These are phyloP conservation scores for Anoplophora glabripennis DNA, from an alignment of 1,140 invertebrate genomes.

Conservation along the genomic window DNA sequence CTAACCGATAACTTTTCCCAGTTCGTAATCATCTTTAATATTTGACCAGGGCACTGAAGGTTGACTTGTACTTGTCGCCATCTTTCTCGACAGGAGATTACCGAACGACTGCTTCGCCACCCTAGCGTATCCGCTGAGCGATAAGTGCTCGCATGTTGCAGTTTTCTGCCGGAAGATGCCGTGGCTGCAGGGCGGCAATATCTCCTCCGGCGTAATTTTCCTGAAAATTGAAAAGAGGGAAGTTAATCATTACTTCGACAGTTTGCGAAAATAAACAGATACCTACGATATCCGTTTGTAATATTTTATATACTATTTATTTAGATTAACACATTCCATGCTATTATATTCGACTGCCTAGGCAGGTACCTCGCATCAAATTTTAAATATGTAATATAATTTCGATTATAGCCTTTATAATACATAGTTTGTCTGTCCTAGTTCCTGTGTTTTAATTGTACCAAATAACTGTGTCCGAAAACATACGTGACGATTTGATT, in stretches of 20 bases:
- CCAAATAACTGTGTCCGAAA: too few relatives aligned
- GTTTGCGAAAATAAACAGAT: not conserved
- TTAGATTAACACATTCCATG: too few relatives aligned
- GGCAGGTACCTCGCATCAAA: too few relatives aligned
- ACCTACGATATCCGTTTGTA: too few relatives aligned
- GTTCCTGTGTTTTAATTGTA: too few relatives aligned
- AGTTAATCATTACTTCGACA: not conserved
- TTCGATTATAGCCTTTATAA: too few relatives aligned
- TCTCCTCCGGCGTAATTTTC: slow-evolving; percentile 58
- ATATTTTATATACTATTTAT: too few relatives aligned
- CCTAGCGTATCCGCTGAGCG: slow-evolving; percentile 48
- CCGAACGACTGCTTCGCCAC: slow-evolving; percentile 53
- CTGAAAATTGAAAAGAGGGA: slow-evolving; percentile 44
- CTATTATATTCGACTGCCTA: too few relatives aligned
- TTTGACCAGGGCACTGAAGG: slow-evolving; percentile 80
- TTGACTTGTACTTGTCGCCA: slow-evolving; percentile 63
- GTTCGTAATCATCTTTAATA: slow-evolving; percentile 89
- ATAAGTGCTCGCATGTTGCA: slow-evolving; percentile 45
- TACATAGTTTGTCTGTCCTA: too few relatives aligned
- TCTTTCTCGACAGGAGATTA: slow-evolving; percentile 66
- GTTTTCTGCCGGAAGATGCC: slow-evolving; percentile 66
- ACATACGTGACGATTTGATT: too few relatives aligned
- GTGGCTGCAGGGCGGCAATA: slow-evolving; percentile 60
- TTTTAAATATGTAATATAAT: too few relatives aligned
- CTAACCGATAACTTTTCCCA: slow-evolving; percentile 87